Conservation (phyloP, 2,797 vertebrate genomes). For the Choloepus didactylus region DNA sequence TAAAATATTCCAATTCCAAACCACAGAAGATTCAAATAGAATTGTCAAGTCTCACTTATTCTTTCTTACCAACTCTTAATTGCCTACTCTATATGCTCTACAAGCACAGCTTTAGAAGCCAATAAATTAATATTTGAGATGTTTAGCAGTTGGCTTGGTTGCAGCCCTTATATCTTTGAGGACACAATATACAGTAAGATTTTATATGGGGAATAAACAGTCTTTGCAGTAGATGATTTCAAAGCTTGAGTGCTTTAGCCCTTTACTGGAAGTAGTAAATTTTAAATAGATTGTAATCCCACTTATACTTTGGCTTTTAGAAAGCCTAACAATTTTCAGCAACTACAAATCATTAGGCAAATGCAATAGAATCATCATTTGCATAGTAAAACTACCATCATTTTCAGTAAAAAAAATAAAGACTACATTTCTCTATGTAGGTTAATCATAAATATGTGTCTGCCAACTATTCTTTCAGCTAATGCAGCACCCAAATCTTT, state of each 20-base stretch:
- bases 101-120: conserved; percentile 79
- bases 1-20: conserved; percentile 77
- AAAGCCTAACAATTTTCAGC: conserved; percentile 86
- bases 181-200: conserved; percentile 77
- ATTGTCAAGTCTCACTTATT: conserved; percentile 71
- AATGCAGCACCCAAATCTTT: conserved; percentile 81
- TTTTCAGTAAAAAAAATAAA: conserved; percentile 82
- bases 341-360: conserved; percentile 88
- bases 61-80: conserved; percentile 65
- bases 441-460: conserved; percentile 84
- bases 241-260: conserved; percentile 86
- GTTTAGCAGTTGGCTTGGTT: conserved; percentile 79
- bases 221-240: conserved; percentile 86
- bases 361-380: conserved; percentile 83
- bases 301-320: conserved; percentile 86
- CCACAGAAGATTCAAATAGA: conserved; percentile 76
- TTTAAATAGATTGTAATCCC: conserved; percentile 87
- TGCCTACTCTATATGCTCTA: conserved; percentile 77
- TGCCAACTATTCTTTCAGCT: conserved; percentile 84
- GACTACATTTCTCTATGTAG: conserved; percentile 81
- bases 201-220: conserved; percentile 87
- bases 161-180: conserved; percentile 81
- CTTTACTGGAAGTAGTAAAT: conserved; percentile 88
- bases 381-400: conserved; percentile 72
- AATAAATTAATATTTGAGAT: conserved; percentile 87